A percentile compares a stretch with the other conserved stretches of the same genome.
Evolutionary conservation across 1,140 invertebrate genomes (phyloP).

Genomic region (Vanessa tameamea): DNA sequence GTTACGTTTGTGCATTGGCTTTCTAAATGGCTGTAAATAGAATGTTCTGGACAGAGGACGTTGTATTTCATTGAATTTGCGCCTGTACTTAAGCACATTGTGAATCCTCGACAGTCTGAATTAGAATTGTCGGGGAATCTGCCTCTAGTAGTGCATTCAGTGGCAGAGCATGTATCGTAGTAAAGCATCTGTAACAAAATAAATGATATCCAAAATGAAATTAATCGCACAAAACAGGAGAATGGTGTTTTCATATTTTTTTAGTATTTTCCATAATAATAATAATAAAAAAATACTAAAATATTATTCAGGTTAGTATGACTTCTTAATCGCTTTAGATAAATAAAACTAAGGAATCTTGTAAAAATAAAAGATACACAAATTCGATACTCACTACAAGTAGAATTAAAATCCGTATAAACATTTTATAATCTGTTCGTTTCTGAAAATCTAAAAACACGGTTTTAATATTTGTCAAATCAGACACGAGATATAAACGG

Average conservation of each 20-base stretch:
- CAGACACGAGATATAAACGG: constrained; percentile 39
- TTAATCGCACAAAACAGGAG: too few relatives aligned
- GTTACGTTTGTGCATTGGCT: constrained; percentile 64
- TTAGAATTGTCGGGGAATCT: constrained; percentile 58
- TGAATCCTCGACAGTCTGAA: constrained; percentile 59
- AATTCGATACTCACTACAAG: constrained; percentile 33
- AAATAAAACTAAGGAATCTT: too few relatives aligned
- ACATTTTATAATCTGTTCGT: constrained; percentile 4
- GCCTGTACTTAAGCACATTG: constrained; percentile 55
- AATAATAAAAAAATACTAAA: too few relatives aligned
- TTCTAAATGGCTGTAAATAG: constrained; percentile 61
- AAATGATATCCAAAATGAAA: not conserved
- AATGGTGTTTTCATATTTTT: too few relatives aligned
- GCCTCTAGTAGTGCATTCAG: constrained; percentile 52
- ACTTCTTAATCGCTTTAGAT: too few relatives aligned
- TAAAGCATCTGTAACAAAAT: constrained; percentile 52
- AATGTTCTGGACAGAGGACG: constrained; percentile 57
- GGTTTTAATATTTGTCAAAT: constrained; percentile 17
- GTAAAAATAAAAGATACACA: not conserved
- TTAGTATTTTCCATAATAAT: too few relatives aligned
- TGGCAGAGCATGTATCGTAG: constrained; percentile 36
- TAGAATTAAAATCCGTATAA: constrained; percentile 20
- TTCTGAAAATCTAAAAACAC: not conserved
- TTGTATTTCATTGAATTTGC: constrained; percentile 53
- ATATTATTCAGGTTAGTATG: too few relatives aligned